Conservation (phyloP, 2,888 invertebrate genomes). For the Chaetogeoica ovagalla region DNA sequence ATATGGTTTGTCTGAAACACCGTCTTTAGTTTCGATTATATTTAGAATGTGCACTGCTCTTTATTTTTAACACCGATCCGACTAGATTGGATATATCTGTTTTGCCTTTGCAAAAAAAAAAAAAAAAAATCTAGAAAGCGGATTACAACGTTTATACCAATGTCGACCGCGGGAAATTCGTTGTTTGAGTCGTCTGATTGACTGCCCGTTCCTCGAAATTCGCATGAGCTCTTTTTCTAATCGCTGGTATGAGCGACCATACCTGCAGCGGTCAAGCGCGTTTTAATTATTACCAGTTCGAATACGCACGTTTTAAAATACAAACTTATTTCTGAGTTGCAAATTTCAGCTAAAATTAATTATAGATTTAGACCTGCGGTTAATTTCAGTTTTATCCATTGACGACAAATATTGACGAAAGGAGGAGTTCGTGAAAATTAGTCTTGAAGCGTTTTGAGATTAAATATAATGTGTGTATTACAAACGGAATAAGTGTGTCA, state of each 20-base stretch:
- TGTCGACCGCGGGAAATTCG: constrained; percentile 15
- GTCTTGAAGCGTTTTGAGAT: neutral
- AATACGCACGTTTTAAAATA: no score
- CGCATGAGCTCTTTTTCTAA: constrained; percentile 16
- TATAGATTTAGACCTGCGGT: neutral
- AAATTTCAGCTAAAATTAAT: neutral
- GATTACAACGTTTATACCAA: neutral
- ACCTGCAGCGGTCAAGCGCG: neutral
- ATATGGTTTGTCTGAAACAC: neutral
- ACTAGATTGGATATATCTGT: neutral
- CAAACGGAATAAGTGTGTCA: no score
- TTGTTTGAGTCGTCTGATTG: constrained; percentile 26
- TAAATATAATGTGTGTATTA: no score
- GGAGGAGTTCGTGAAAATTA: neutral
- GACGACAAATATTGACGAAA: neutral
- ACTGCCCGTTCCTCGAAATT: constrained; percentile 28
- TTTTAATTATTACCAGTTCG: neutral
- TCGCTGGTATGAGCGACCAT: neutral
- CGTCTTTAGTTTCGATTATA: neutral
- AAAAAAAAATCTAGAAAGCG: neutral
- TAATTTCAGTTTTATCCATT: neutral
- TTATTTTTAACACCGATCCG: neutral
- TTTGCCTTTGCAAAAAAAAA: neutral
- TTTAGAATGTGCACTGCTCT: neutral
- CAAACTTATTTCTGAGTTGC: neutral